Conservation (phyloP, 2,113 vertebrate genomes). For the Hippocampus guttulatus region DNA sequence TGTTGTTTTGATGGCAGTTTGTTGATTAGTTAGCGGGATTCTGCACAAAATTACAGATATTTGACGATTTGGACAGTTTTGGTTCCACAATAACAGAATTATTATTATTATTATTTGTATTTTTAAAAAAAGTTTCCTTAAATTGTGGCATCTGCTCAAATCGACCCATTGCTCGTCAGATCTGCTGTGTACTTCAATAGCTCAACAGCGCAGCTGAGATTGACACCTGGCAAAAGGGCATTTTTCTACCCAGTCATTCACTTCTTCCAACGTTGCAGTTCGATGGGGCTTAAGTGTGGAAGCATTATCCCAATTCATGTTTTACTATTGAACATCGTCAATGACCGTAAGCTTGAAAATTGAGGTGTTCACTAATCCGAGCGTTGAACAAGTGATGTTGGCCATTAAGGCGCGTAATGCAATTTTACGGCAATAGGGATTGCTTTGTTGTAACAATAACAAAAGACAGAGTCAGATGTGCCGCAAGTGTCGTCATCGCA, state of each 20-base stretch:
- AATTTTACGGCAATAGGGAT: background rate
- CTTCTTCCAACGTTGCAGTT: background rate
- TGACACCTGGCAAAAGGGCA: too few relatives aligned
- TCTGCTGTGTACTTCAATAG: too few relatives aligned
- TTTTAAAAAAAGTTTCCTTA: background rate
- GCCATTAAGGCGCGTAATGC: background rate
- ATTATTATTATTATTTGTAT: too few relatives aligned
- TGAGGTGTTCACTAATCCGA: background rate
- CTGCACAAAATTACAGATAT: background rate
- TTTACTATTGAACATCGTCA: background rate
- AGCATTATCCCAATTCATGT: background rate
- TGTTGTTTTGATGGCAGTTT: background rate
- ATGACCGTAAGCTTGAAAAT: background rate
- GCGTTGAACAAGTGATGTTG: background rate
- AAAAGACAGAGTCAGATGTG: background rate
- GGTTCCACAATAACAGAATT: too few relatives aligned
- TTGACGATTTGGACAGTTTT: background rate
- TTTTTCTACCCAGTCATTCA: too few relatives aligned
- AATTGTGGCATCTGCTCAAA: background rate
- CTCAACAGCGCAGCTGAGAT: too few relatives aligned
- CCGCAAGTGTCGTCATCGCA: background rate
- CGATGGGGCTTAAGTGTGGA: background rate
- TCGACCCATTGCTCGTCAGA: too few relatives aligned
- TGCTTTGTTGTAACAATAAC: background rate
- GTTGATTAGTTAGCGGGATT: background rate